Percentiles rank a stretch among this genome's conserved stretches.
Evolutionary conservation across 2,888 invertebrate genomes (phyloP).

Genomic region (Drosophila cognata): DNA sequence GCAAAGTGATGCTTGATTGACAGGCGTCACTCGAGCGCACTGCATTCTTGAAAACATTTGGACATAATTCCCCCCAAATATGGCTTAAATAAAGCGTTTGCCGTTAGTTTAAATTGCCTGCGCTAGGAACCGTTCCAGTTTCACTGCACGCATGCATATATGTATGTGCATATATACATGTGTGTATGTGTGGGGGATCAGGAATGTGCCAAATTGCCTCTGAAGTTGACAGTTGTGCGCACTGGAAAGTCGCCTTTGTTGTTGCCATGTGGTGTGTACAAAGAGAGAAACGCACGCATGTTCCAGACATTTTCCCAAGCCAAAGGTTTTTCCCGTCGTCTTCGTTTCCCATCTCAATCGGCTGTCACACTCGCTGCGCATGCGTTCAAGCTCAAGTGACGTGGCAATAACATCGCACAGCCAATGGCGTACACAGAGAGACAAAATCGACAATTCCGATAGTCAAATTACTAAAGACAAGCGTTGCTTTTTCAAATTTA

Average conservation of each 20-base stretch:
- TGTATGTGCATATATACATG: not conserved
- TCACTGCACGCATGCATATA: conserved; percentile 3
- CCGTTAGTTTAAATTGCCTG: conserved; percentile 71
- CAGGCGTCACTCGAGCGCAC: conserved; percentile 63
- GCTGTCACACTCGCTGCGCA: conserved; percentile 64
- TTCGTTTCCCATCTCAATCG: conserved; percentile 44
- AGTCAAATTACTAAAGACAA: not conserved
- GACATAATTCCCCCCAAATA: conserved; percentile 65
- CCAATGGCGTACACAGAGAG: not conserved
- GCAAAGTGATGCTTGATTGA: conserved; percentile 46
- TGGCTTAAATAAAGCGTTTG: conserved; percentile 63
- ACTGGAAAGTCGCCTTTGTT: conserved; percentile 2
- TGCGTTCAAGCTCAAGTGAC: conserved; percentile 58
- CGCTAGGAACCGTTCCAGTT: conserved; percentile 43
- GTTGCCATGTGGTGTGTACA: conserved; percentile 22
- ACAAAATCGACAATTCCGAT: not conserved
- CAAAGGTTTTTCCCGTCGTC: conserved; percentile 64
- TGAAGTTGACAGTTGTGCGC: conserved; percentile 27
- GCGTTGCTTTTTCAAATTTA: not conserved
- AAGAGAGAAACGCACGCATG: conserved; percentile 31
- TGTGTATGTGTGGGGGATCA: not conserved
- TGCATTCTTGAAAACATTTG: conserved; percentile 53
- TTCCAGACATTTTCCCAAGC: conserved; percentile 49
- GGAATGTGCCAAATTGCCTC: conserved; percentile 44
- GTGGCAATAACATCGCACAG: conserved; percentile 51